These are phyloP conservation scores for Fopius arisanus DNA, from an alignment of 1,140 invertebrate species.

Conservation along the genomic window DNA sequence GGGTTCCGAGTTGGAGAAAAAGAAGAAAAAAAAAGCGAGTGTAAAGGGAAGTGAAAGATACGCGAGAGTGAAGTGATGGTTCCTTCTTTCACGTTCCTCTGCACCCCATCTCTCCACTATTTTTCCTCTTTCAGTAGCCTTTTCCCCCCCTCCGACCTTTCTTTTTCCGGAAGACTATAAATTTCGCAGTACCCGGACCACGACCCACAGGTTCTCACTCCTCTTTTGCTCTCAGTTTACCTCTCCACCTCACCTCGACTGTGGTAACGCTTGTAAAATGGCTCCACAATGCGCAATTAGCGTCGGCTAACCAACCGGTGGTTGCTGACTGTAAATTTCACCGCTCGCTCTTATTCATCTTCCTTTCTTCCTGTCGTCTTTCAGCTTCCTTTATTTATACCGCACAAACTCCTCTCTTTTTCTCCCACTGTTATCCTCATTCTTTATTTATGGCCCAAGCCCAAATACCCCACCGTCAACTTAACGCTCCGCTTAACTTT, in stretches of 20 bases:
- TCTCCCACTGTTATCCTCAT: neutral
- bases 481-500: too few species aligned
- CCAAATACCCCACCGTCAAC: neutral
- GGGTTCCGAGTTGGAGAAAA: neutral
- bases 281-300: conserved; percentile 47
- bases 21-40: conserved; percentile 3
- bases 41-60: conserved; percentile 5
- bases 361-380: neutral
- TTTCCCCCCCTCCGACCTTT: neutral
- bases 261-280: conserved; percentile 39
- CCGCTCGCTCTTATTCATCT: conserved; percentile 25
- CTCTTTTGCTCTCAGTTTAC: conserved; percentile 6
- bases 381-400: conserved; percentile 23
- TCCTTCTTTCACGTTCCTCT: neutral
- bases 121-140: conserved; percentile 13
- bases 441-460: neutral
- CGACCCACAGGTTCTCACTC: conserved; percentile 11
- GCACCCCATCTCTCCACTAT: conserved; percentile 17
- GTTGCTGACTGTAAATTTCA: conserved; percentile 33
- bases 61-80: neutral
- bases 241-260: conserved; percentile 24
- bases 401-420: neutral
- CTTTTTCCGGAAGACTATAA: conserved; percentile 26
- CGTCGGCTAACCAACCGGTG: conserved; percentile 36
- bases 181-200: conserved; percentile 23